Evolutionary conservation across 2,888 invertebrate species (phyloP).

Genomic region (Zaprionus lineosus): DNA sequence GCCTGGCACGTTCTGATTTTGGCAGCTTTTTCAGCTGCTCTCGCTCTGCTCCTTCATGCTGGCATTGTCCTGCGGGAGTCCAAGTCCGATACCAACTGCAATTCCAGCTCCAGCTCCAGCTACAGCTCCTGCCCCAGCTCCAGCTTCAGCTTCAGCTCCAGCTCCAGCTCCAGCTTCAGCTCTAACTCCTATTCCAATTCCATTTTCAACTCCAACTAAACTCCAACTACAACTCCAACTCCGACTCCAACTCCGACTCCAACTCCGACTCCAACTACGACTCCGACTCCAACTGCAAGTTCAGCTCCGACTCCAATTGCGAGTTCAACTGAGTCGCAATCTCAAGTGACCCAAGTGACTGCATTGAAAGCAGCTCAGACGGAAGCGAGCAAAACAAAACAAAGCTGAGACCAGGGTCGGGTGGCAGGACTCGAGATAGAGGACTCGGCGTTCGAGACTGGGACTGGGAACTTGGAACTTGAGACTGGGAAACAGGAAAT

Average conservation of each 20-base stretch:
- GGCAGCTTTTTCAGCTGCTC: slow-evolving; percentile 41
- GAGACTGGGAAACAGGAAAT: slow-evolving; percentile 72
- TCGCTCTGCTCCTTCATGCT: slow-evolving; percentile 16
- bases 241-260: no score
- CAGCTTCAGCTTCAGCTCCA: neutral
- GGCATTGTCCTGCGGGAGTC: slow-evolving; percentile 51
- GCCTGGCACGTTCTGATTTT: slow-evolving; percentile 58
- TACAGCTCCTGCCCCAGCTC: neutral
- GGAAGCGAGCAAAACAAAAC: slow-evolving; percentile 38
- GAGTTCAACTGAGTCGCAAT: neutral
- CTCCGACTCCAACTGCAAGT: neutral
- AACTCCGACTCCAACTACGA: no score
- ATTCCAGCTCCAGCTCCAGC: neutral
- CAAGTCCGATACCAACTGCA: no score
- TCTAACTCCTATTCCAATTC: neutral
- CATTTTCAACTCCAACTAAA: no score
- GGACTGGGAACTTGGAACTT: neutral
- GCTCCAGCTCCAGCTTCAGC: slow-evolving; percentile 33
- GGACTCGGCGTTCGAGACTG: no score
- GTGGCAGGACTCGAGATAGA: no score
- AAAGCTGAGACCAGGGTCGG: slow-evolving; percentile 10
- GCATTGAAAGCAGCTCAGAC: slow-evolving; percentile 63
- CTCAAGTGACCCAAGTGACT: slow-evolving; percentile 66
- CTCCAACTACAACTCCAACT: no score
- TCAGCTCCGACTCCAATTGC: neutral